A percentile compares a stretch with the other conserved stretches of the same genome.
Evolutionary conservation across 2,797 vertebrate genomes (phyloP).

Genomic region (Tolypeutes matacus): DNA sequence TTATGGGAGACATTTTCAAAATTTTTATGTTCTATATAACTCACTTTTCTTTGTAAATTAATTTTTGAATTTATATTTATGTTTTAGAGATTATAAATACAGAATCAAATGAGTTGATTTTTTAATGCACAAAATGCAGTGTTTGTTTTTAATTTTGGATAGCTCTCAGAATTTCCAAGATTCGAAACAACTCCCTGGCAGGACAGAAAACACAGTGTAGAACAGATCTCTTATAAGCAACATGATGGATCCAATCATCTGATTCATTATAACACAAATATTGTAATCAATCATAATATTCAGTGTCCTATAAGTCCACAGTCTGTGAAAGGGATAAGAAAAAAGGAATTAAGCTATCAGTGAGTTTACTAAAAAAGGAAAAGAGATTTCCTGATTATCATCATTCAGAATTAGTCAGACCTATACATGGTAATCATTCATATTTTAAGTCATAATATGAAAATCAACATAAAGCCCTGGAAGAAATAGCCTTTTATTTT

Average conservation of each 20-base stretch:
- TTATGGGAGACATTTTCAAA: constrained; percentile 7
- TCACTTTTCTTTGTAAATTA: constrained; percentile 64
- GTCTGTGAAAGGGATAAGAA: constrained; percentile 74
- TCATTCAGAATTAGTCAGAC: constrained; percentile 84
- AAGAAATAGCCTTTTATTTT: constrained; percentile 75
- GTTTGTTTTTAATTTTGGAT: constrained; percentile 16
- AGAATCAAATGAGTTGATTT: constrained; percentile 57
- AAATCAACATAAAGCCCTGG: constrained; percentile 82
- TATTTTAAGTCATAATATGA: constrained; percentile 84
- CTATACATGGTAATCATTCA: constrained; percentile 82
- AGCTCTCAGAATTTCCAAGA: constrained; percentile 31
- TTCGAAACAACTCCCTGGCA: background rate
- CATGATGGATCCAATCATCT: constrained; percentile 62
- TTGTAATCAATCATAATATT: constrained; percentile 84
- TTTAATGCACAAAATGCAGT: background rate
- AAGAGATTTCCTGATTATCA: constrained; percentile 79
- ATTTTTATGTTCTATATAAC: background rate
- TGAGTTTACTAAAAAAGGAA: constrained; percentile 75
- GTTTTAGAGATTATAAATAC: background rate
- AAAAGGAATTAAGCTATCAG: constrained; percentile 77
- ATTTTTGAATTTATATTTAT: background rate
- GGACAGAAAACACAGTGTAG: background rate
- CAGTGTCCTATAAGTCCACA: constrained; percentile 73
- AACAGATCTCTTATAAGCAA: constrained; percentile 45
- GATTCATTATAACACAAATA: constrained; percentile 78